phyloP scores from a whole-genome alignment of 1,140 invertebrate genomes.

The Vanessa tameamea region DNA sequence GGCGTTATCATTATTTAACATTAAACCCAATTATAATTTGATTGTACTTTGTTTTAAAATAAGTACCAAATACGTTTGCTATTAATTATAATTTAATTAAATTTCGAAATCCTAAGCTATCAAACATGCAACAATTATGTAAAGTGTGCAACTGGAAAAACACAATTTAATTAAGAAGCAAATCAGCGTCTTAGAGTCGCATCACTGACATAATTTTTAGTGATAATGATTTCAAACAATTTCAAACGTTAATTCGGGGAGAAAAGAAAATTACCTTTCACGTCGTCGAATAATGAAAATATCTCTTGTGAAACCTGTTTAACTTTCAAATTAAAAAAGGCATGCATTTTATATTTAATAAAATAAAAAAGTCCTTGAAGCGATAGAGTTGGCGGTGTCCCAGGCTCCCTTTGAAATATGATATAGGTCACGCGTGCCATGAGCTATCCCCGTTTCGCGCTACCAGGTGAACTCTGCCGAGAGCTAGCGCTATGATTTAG shows the following conservation, averaged over 20 bases:
- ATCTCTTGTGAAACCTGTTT: constrained; percentile 18
- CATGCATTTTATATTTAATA: constrained; percentile 43
- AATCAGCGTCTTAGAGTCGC: constrained; percentile 10
- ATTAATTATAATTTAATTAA: too few species aligned
- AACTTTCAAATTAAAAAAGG: constrained; percentile 22
- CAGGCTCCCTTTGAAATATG: constrained; percentile 55
- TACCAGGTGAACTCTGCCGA: constrained; percentile 22
- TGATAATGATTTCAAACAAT: constrained; percentile 27
- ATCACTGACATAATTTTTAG: constrained; percentile 27
- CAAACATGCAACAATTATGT: constrained; percentile 10
- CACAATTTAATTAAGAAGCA: constrained; percentile 32
- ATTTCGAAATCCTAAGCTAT: background rate
- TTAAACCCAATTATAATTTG: background rate
- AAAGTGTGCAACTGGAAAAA: constrained; percentile 10
- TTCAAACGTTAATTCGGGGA: constrained; percentile 19
- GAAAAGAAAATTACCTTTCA: constrained; percentile 29
- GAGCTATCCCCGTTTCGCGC: constrained; percentile 34
- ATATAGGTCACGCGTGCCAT: constrained; percentile 67
- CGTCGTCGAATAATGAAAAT: constrained; percentile 21
- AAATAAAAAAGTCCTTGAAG: constrained; percentile 45
- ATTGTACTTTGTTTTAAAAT: too few species aligned
- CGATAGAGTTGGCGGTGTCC: constrained; percentile 61
- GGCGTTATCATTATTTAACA: constrained; percentile 10
- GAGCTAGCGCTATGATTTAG: constrained; percentile 13
- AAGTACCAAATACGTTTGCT: too few species aligned